Evolutionary conservation across 2,888 invertebrate genomes (phyloP), one percentile per base, ranked within the genome.

Genomic region (Rhaphigaster nebulosa): DNA sequence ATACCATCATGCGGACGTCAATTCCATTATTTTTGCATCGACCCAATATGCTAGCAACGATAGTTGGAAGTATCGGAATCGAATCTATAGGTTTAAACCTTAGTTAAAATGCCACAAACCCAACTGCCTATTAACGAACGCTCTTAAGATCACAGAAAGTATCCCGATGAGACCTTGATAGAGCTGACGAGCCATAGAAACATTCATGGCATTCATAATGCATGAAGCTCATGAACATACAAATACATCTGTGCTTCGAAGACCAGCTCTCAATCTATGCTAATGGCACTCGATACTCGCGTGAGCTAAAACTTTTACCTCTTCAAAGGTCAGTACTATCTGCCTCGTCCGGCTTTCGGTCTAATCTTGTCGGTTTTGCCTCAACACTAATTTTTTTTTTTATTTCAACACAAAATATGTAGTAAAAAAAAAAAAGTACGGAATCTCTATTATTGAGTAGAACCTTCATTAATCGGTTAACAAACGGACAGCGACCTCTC

Each of bases 121-220:
- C 1, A 29, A 65, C 29, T 4, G n/a, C 29, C 29, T 29, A 65
- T 29, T 65, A 29, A 65, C 65, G 65, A 65, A 65, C 13, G 65
- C 15, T 29, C 13, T 76, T 23, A 18, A 38, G 29, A 65, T 65
- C 2, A 65, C 18, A 65, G 65, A n/a, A 60, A n/a, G 29, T 29
- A 34, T 65, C n/a, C 65, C 65, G 65, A 29, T 18, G 38, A 38
- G 70, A 38, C 70, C 70, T 76, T 76, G 70, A 76, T 76, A 23
- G 29, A 18, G 0, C 29, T 34, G n/a, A 60, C 4, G 18, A 34
- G 34, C 13, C 29, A 18, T 29, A 26, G 26, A 23, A 6, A 26
- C 29, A 76, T 34, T 76, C 70, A 76, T 76, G 70, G 38, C 38
- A 76, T 76, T 15, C 70, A 76, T 76, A 76, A 76, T 76, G 70